Evolutionary conservation across 2,113 vertebrate species (phyloP).

Genomic region (Pterocles burchelli): DNA sequence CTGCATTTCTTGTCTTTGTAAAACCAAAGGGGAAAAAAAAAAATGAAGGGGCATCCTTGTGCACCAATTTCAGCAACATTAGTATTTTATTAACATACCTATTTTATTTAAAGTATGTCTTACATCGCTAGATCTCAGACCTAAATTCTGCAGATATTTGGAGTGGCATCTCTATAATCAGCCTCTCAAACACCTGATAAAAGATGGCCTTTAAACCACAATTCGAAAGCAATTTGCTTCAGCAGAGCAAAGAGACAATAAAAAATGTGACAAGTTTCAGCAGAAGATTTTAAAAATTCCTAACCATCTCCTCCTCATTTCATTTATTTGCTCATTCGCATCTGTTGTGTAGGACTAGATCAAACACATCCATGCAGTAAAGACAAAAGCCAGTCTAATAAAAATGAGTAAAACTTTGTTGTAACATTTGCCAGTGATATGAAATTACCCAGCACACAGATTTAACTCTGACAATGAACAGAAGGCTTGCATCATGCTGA

Average conservation of each 20-base stretch:
- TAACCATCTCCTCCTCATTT: neutral
- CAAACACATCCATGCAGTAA: neutral
- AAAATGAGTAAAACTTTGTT: neutral
- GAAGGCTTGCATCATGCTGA: neutral
- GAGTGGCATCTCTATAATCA: neutral
- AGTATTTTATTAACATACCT: neutral
- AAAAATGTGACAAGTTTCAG: neutral
- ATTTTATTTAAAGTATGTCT: neutral
- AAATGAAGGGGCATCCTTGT: neutral
- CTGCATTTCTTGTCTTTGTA: neutral
- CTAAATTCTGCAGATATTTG: neutral
- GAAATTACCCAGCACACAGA: neutral
- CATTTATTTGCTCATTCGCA: neutral
- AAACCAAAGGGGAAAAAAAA: neutral
- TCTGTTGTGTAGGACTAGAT: neutral
- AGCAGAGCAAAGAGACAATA: neutral
- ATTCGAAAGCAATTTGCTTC: neutral
- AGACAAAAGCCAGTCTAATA: neutral
- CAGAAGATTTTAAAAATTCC: neutral
- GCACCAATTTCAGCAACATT: neutral
- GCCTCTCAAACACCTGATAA: neutral
- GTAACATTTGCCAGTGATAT: neutral
- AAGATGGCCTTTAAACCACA: neutral
- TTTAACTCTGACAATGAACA: neutral
- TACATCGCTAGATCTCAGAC: neutral